Base-by-base conservation (phyloP, 2,888 invertebrate genomes). In the Xestobium rufovillosum region DNA sequence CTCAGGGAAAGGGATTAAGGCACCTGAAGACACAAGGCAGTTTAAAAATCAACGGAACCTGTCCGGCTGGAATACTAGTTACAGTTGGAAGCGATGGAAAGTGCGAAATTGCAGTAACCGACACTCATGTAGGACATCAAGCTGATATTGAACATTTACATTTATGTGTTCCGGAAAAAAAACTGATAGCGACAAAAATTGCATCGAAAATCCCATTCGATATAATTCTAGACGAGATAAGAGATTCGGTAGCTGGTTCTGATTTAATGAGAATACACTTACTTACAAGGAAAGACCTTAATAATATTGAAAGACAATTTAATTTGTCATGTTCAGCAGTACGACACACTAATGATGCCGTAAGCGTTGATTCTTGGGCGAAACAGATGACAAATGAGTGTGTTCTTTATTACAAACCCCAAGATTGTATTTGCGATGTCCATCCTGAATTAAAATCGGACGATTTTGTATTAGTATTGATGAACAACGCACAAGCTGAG, bases 401-500 rank as follows among this genome's bases (percentile, higher is more conserved):
- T 34, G 39, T 49, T 19, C 23, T 45, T 23, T 45, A 36, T 26
- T 50, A 52, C 42, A 53, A 51, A 36, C 42, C 51, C 1, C 45
- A 42, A 26, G 38, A 37, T 14, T 14, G 25, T 6, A 12, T 4
- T 8, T 16, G 19, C 2, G 33, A 43, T 28, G 34, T 45, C 14
- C 26, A 39, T 15, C 46, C 48, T 19, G 11, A 43, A 6, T 35
- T 52, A n/a, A 43, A 44, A 29, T 15, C 37, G 3, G 38, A 52
- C n/a, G n/a, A n/a, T n/a, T n/a, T n/a, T n/a, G n/a, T n/a, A n/a
- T n/a, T n/a, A n/a, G n/a, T n/a, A n/a, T 15, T 52, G 3, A 52
- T 55, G 51, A 51, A 47, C 16, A 31, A 40, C 26, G 46, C 38
- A 9, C 56, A 56, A 38, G 14, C 23, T 3, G 46, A 51, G 27